A percentile compares a stretch with the other conserved stretches of the same genome.
Evolutionary conservation across 2,888 invertebrate genomes (phyloP).

Genomic region (Pammene fasciana): DNA sequence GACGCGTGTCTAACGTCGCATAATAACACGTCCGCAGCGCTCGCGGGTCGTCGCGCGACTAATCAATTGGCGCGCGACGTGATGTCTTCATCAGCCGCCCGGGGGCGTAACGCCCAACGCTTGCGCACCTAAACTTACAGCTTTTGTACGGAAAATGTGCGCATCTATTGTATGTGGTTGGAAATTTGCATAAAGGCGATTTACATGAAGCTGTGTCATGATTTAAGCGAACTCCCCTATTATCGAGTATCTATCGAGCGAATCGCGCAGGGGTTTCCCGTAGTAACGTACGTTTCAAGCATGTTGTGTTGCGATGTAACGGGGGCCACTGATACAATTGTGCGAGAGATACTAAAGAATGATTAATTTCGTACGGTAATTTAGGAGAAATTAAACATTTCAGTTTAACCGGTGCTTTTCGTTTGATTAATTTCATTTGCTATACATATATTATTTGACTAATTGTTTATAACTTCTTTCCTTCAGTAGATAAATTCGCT

Average conservation of each 20-base stretch:
- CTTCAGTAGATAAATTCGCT: not conserved
- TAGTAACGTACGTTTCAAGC: not conserved
- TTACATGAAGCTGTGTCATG: conserved; percentile 22
- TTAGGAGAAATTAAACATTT: no score
- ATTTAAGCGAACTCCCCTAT: conserved; percentile 10
- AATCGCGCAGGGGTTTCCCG: not conserved
- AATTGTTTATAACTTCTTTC: no score
- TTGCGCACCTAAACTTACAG: conserved; percentile 50
- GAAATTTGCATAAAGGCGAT: conserved; percentile 32
- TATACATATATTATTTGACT: no score
- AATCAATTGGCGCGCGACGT: conserved; percentile 80
- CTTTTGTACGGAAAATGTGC: conserved; percentile 43
- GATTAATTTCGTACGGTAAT: no score
- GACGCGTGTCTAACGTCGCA: conserved; percentile 78
- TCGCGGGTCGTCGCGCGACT: conserved; percentile 77
- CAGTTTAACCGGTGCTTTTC: no score
- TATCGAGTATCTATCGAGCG: conserved; percentile 2
- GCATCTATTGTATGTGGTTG: conserved; percentile 42
- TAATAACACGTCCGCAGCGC: conserved; percentile 74
- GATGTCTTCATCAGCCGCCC: conserved; percentile 82
- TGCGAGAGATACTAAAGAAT: no score
- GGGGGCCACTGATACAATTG: no score
- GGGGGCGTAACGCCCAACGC: conserved; percentile 78
- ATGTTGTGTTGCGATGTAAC: not conserved
- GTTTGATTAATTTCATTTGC: no score